These are phyloP conservation scores for Pantelozetes paolii DNA, from an alignment of 2,888 invertebrate genomes.

Conservation along the genomic window DNA sequence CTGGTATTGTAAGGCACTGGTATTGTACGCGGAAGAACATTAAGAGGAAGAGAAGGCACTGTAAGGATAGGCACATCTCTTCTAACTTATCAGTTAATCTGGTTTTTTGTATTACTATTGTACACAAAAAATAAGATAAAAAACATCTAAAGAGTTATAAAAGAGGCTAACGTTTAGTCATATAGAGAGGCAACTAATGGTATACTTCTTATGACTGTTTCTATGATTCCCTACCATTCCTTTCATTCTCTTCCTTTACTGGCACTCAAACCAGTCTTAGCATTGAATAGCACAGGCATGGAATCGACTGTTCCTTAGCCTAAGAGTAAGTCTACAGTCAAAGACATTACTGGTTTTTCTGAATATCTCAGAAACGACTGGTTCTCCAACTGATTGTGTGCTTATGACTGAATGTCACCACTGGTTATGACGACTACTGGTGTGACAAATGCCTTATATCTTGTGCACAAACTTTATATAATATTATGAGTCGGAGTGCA, in stretches of 20 bases:
- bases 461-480: not conserved
- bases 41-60: not conserved
- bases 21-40: constrained; percentile 4
- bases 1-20: not conserved
- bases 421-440: not conserved
- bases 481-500: no score
- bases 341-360: not conserved
- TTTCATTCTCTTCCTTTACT: not conserved
- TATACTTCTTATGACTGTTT: not conserved
- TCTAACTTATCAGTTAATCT: not conserved
- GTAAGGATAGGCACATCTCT: constrained; percentile 9
- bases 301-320: not conserved
- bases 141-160: not conserved
- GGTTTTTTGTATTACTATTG: not conserved
- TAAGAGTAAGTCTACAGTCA: not conserved
- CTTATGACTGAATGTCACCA: not conserved
- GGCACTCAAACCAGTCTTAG: not conserved
- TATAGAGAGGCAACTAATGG: not conserved
- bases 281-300: not conserved
- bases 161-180: not conserved
- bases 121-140: not conserved
- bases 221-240: not conserved
- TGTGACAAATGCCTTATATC: constrained; percentile 21
- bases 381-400: not conserved
- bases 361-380: not conserved